phyloP scores from a whole-genome alignment of 2,113 vertebrate genomes.

The Australoheros scitulus region DNA sequence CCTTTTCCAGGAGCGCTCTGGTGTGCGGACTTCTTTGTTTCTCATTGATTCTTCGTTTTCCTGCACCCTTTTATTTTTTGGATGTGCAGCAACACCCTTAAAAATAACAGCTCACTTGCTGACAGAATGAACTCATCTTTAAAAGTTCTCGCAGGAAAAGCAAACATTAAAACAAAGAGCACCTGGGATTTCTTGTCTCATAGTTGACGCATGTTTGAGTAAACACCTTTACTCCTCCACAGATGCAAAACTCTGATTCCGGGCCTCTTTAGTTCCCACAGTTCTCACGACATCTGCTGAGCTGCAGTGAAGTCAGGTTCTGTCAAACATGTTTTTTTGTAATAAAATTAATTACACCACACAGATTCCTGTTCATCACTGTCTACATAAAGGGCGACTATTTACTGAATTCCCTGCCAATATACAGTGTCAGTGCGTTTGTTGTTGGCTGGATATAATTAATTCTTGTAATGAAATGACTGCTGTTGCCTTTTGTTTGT shows the following conservation, averaged over 20 bases:
- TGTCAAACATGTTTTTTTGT: background rate
- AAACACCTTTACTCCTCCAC: background rate
- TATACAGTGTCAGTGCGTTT: background rate
- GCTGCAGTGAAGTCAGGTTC: background rate
- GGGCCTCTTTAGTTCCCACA: background rate
- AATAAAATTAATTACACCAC: background rate
- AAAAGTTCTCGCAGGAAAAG: background rate
- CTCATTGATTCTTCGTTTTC: too few species aligned
- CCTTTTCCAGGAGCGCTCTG: too few species aligned
- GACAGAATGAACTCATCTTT: background rate
- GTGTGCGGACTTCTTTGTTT: too few species aligned
- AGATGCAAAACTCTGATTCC: background rate
- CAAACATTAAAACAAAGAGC: background rate
- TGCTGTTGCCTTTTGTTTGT: slow-evolving; percentile 11
- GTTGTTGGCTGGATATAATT: background rate
- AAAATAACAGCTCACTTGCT: background rate
- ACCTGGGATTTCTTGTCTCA: background rate
- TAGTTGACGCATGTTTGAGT: background rate
- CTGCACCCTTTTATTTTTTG: too few species aligned
- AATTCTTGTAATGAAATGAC: slow-evolving; percentile 1
- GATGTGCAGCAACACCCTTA: too few species aligned
- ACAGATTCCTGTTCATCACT: background rate
- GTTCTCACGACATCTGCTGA: background rate
- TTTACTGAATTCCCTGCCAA: background rate
- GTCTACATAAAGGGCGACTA: background rate